Evolutionary conservation across 1,140 invertebrate genomes (phyloP).

Genomic region (Cydia splendana): DNA sequence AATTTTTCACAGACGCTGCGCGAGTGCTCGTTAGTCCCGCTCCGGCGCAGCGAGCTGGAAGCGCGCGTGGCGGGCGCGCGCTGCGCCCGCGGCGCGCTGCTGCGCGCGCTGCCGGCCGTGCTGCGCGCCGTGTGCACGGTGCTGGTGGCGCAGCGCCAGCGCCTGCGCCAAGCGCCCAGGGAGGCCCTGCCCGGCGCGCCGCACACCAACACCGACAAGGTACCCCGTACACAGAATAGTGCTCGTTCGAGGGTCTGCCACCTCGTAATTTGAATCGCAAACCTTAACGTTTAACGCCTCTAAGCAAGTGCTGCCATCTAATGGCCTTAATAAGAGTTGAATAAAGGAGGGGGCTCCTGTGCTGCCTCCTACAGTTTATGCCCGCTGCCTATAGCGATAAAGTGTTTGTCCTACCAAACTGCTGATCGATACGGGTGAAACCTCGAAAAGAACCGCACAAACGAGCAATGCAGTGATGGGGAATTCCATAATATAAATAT

Average conservation of each 20-base stretch:
- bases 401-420: no score
- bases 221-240: slow-evolving; percentile 16
- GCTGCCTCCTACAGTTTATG: no score
- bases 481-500: no score
- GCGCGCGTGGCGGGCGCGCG: slow-evolving; percentile 48
- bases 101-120: slow-evolving; percentile 44
- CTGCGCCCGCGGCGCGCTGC: slow-evolving; percentile 54
- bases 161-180: slow-evolving; percentile 41
- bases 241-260: background rate
- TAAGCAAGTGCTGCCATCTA: no score
- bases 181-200: slow-evolving; percentile 37
- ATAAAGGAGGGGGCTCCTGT: no score
- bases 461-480: no score
- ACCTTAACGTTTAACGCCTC: no score
- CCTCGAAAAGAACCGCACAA: no score
- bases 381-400: no score
- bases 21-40: slow-evolving; percentile 62
- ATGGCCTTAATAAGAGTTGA: no score
- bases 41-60: slow-evolving; percentile 50
- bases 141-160: slow-evolving; percentile 46
- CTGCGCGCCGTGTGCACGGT: slow-evolving; percentile 48
- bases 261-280: no score
- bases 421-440: no score
- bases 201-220: slow-evolving; percentile 37
- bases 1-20: slow-evolving; percentile 55